A percentile compares a stretch with the other conserved stretches of the same genome.
These are phyloP conservation scores for Drosophila saltans DNA, from an alignment of 1,140 invertebrate genomes.

Conservation along the genomic window DNA sequence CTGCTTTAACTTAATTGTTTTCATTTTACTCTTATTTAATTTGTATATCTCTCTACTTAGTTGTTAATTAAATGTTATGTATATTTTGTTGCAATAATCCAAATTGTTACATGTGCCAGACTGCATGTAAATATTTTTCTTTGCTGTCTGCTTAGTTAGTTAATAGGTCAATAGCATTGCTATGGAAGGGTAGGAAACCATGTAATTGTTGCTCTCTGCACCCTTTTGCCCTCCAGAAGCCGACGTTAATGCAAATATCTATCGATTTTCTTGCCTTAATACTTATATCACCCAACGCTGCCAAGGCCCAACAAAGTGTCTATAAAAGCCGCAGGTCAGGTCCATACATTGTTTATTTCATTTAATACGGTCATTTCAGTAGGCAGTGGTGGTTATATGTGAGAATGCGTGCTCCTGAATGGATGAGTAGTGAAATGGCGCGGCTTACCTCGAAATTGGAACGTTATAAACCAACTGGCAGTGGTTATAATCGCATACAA, in stretches of 20 bases:
- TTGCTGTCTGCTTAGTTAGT: constrained; percentile 37
- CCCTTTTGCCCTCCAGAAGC: constrained; percentile 28
- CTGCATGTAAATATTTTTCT: neutral
- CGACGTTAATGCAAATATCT: constrained; percentile 48
- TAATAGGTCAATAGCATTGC: constrained; percentile 65
- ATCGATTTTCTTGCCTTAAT: constrained; percentile 48
- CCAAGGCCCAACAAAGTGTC: neutral
- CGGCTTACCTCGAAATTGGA: constrained; percentile 68
- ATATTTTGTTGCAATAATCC: constrained; percentile 61
- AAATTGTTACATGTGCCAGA: constrained; percentile 48
- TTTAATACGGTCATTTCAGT: neutral
- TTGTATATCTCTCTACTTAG: constrained; percentile 59
- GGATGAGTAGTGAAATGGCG: constrained; percentile 77
- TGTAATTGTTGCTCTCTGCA: constrained; percentile 30
- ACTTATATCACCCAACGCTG: constrained; percentile 43
- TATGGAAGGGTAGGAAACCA: constrained; percentile 42
- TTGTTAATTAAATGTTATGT: constrained; percentile 71
- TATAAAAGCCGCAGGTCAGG: constrained; percentile 57
- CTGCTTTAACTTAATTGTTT: constrained; percentile 49
- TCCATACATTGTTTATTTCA: constrained; percentile 53
- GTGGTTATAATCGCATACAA: constrained; percentile 79
- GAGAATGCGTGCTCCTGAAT: constrained; percentile 71
- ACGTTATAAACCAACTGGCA: constrained; percentile 70
- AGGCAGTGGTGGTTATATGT: constrained; percentile 22
- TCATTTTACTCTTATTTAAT: constrained; percentile 33